Base-by-base conservation (phyloP, 2,113 vertebrate genomes). In the Entomyzon cyanotis region DNA sequence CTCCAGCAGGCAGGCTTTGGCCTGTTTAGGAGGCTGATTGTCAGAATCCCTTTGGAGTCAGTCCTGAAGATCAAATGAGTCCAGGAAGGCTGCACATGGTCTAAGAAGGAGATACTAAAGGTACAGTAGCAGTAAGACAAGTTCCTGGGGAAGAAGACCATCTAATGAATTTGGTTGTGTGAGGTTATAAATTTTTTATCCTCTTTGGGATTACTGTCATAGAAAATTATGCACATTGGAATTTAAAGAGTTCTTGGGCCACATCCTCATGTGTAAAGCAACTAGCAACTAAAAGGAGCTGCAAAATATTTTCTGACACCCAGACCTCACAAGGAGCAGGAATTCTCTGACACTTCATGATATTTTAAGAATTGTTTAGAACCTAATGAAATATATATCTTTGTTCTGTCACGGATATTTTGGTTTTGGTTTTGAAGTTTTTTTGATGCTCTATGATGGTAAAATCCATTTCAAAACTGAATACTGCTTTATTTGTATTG, bases 391-490 rank as follows among this genome's bases (percentile, higher is more conserved):
- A 74, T 12, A 10, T 47, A 12, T 52, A 17, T 33, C 20, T 80
- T 68, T 69, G 21, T 58, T 35, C 27, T 77, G 22, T 49, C 44
- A 37, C 30, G 4, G 73, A 79, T n/a, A 18, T 27, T 77, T 71
- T 91, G 6, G 25, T 71, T 93, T 80, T 35, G 10, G 9, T 23
- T 83, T 76, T 50, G 28, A 88, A 78, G 25, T 22, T 73, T 58
- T 77, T 88, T 52, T 65, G 22, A 12, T 64, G 19, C 2, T 68
- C 3, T 52, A 7, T 46, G 52, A 46, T 13, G 8, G 30, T 12
- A 71, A 90, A 92, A 92, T 59, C 12, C 4, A 75, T 75, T 87
- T 92, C 12, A 90, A 82, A 88, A 53, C 18, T 50, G 55, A 67
- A 68, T 55, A 16, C 18, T 55, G 4, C 8, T 63, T 5, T 64